Evolutionary conservation across 1,140 invertebrate species (phyloP).

Genomic region (Platyscapa corneri): DNA sequence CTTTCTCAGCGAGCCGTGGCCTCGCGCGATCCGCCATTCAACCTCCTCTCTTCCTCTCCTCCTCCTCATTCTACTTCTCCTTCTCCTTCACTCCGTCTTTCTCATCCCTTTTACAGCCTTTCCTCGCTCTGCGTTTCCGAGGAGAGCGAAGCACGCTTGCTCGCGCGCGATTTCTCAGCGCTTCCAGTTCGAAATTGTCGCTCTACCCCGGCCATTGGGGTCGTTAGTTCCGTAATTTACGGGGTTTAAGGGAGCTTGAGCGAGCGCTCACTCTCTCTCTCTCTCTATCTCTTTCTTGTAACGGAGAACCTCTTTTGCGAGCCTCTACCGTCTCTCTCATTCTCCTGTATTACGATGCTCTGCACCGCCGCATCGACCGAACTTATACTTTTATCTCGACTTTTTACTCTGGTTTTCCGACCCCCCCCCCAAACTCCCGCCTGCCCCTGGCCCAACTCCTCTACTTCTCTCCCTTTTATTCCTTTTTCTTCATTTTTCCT

Average conservation of each 20-base stretch:
- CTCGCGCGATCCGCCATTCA: slow-evolving; percentile 53
- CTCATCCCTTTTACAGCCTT: slow-evolving; percentile 60
- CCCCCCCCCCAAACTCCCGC: slow-evolving; percentile 32
- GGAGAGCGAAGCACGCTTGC: slow-evolving; percentile 53
- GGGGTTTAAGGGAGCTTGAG: slow-evolving; percentile 62
- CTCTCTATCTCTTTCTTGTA: slow-evolving; percentile 20
- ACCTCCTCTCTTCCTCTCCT: slow-evolving; percentile 56
- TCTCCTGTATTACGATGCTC: not conserved
- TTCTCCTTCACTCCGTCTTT: slow-evolving; percentile 52
- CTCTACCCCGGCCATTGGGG: slow-evolving; percentile 57
- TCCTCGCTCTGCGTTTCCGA: slow-evolving; percentile 58
- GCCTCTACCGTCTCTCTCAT: not conserved
- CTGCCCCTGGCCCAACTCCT: no score
- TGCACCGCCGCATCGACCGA: slow-evolving; percentile 41
- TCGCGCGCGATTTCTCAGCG: slow-evolving; percentile 51
- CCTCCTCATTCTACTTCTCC: slow-evolving; percentile 54
- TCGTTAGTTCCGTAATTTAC: slow-evolving; percentile 67
- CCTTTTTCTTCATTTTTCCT: slow-evolving; percentile 1
- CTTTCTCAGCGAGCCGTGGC: slow-evolving; percentile 40
- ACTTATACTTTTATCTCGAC: slow-evolving; percentile 52
- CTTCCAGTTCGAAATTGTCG: slow-evolving; percentile 53
- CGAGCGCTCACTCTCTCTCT: slow-evolving; percentile 17
- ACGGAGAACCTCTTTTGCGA: not conserved
- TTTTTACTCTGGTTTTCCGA: slow-evolving; percentile 47
- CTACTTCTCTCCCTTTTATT: no score